Evolutionary conservation across 2,888 invertebrate species (phyloP), one percentile per base, ranked within the genome.

Genomic region (Lacanobia wlatinum): DNA sequence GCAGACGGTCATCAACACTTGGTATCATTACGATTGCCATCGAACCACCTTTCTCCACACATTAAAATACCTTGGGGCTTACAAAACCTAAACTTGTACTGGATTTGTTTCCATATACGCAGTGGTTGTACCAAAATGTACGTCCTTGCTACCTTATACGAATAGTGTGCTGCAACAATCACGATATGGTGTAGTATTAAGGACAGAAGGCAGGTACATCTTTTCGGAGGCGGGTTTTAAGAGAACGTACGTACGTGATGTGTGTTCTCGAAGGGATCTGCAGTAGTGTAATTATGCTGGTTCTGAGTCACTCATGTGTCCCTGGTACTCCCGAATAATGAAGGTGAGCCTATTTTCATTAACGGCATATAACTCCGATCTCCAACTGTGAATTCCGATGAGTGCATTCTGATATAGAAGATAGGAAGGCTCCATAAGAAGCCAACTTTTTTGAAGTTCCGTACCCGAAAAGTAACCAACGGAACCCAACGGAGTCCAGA

Each of bases 121-220:
- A 62, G 34, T 52, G 21, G 71, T 66, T 77, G 66, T 63, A 52
- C 72, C 79, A 60, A 79, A 77, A 81, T 77, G 38, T 63, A 34
- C 43, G 85, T 78, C 87, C 86, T 84, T 87, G 84, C 66, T 43
- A 7, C 82, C 86, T 58, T 84, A 78, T 71, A 73, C 1, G 83
- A 61, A 43, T 43, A 62, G 14, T 60, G 69, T 78, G 38, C 70
- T 62, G 71, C 75, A 69, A 83, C 70, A 71, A 82, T 83, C 84
- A 71, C 67, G 65, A 71, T 59, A 21, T 50, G 16, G 48, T 34
- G 65, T 58, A 55, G 66, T 73, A 65, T 73, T 76, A 72, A 73
- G 82, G 40, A 52, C 82, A 77, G 67, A 34, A 67, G 52, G 18
- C 75, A 50, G 34, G 61, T 64, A 70, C 79, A 76, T 76, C 76